Evolutionary conservation across 1,140 invertebrate species (phyloP).

Genomic region (Ips typographus): DNA sequence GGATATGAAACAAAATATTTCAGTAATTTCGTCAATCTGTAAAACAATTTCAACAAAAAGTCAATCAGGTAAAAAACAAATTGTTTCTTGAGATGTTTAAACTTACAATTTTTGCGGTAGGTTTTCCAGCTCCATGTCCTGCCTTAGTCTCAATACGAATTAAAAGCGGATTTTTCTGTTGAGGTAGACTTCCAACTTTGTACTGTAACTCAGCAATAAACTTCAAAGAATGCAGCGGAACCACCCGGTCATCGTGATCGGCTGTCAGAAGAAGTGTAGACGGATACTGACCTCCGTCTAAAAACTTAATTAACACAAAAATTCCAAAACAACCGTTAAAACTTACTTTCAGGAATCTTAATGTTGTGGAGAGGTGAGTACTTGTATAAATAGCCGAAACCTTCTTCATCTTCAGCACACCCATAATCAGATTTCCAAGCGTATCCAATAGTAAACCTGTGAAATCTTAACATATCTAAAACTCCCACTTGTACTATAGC

Average conservation of each 20-base stretch:
- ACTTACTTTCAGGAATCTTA: conserved; percentile 57
- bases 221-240: conserved; percentile 94
- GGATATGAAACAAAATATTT: conserved; percentile 86
- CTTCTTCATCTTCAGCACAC: conserved; percentile 81
- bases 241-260: conserved; percentile 97
- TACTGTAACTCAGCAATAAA: conserved; percentile 91
- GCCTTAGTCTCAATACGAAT: conserved; percentile 92
- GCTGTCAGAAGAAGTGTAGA: conserved; percentile 88
- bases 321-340: conserved; percentile 2
- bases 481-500: conserved; percentile 71
- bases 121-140: conserved; percentile 95
- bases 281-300: conserved; percentile 74
- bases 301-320: conserved; percentile 24
- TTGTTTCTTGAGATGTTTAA: background rate
- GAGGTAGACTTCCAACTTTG: conserved; percentile 60
- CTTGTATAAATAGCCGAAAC: conserved; percentile 87
- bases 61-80: too few species aligned
- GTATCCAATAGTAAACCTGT: conserved; percentile 98
- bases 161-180: conserved; percentile 86
- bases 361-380: conserved; percentile 97
- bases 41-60: conserved; percentile 45
- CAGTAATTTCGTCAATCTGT: conserved; percentile 87
- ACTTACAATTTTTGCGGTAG: conserved; percentile 86
- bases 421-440: conserved; percentile 98
- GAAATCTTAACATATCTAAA: conserved; percentile 89